Percentiles rank a stretch among this genome's conserved stretches.
These are phyloP conservation scores for Perizoma affinitatum DNA, from an alignment of 2,888 invertebrate genomes.

Conservation along the genomic window DNA sequence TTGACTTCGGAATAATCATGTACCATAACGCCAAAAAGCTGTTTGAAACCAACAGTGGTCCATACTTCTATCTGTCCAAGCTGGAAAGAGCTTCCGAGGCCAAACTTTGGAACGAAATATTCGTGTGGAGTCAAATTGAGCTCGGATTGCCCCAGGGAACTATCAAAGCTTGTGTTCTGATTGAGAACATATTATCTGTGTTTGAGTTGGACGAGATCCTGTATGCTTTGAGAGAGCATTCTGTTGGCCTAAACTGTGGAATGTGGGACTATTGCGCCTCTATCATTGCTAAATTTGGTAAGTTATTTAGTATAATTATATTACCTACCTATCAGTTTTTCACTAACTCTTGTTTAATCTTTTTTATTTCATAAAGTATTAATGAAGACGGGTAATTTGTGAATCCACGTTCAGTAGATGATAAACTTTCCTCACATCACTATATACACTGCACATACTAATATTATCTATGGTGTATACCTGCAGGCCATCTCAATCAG, in stretches of 20 bases:
- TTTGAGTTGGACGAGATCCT: slow-evolving; percentile 89
- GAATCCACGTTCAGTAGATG: too few relatives aligned
- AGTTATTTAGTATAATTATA: slow-evolving; percentile 40
- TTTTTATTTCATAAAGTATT: too few relatives aligned
- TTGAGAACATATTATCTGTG: slow-evolving; percentile 87
- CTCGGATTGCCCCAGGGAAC: slow-evolving; percentile 84
- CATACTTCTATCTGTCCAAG: slow-evolving; percentile 89
- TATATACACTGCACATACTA: too few relatives aligned
- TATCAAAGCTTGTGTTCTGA: slow-evolving; percentile 88
- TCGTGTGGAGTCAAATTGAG: slow-evolving; percentile 84
- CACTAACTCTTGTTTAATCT: too few relatives aligned
- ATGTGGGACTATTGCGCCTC: slow-evolving; percentile 90
- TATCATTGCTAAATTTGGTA: slow-evolving; percentile 86
- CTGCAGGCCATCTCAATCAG: slow-evolving; percentile 78
- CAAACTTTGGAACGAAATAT: slow-evolving; percentile 87
- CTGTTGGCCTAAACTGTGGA: slow-evolving; percentile 88
- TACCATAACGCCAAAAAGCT: slow-evolving; percentile 85
- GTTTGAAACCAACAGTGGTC: slow-evolving; percentile 83
- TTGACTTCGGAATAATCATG: slow-evolving; percentile 88
- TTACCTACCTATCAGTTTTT: too few relatives aligned
- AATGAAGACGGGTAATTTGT: too few relatives aligned
- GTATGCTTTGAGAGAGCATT: slow-evolving; percentile 86
- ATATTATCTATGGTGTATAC: not conserved
- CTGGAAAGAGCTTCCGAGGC: slow-evolving; percentile 87
- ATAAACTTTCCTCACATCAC: too few relatives aligned